Conservation (phyloP, 2,797 vertebrate genomes). For the Anguilla obscura region DNA sequence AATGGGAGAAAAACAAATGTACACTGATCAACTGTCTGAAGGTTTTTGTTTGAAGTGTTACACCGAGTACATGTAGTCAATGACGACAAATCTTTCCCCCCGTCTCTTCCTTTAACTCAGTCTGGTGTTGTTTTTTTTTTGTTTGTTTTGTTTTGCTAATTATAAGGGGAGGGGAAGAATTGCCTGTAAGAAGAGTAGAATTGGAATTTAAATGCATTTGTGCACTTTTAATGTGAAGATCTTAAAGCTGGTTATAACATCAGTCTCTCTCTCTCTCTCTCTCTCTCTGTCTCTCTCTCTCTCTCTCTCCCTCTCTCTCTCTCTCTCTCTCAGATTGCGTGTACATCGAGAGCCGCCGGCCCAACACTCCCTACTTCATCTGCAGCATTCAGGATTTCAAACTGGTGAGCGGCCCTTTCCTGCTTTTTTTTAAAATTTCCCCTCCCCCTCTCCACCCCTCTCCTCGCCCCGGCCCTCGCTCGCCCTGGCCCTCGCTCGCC, state of each 20-base stretch:
- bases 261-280: slow-evolving; percentile 23
- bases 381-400: slow-evolving; percentile 99
- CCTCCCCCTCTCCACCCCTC: neutral
- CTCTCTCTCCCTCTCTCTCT: slow-evolving; percentile 29
- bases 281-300: slow-evolving; percentile 52
- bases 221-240: neutral
- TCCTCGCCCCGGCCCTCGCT: slow-evolving; percentile 27
- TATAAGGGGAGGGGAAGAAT: neutral
- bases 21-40: slow-evolving; percentile 4
- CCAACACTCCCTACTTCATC: slow-evolving; percentile 99
- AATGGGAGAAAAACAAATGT: neutral
- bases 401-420: slow-evolving; percentile 84
- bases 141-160: neutral
- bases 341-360: slow-evolving; percentile 96
- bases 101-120: neutral
- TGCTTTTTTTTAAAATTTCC: too few relatives aligned
- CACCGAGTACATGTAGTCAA: neutral
- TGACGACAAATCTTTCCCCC: neutral
- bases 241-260: neutral
- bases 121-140: neutral
- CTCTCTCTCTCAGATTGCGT: slow-evolving; percentile 89
- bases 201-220: neutral
- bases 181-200: neutral
- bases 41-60: neutral
- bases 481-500: neutral